Percentiles rank a stretch among this genome's conserved stretches.
Evolutionary conservation across 2,888 invertebrate species (phyloP).

Genomic region (Temnothorax ravouxi): DNA sequence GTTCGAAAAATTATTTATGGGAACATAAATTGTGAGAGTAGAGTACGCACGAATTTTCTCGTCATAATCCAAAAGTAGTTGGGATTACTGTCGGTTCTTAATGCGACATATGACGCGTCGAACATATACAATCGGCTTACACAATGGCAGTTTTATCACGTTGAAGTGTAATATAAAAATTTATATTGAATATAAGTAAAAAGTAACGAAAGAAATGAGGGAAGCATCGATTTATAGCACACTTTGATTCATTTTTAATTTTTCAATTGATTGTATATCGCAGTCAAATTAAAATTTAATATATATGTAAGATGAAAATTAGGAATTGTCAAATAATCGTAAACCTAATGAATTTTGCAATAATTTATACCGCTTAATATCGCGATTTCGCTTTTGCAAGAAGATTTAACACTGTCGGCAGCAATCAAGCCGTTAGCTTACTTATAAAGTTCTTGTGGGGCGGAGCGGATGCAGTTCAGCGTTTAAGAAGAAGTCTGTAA

Average conservation of each 20-base stretch:
- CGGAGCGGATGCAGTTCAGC: conserved; percentile 14
- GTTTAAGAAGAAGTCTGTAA: conserved; percentile 46
- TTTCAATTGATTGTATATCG: background rate
- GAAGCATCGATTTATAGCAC: background rate
- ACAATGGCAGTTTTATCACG: background rate
- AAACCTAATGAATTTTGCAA: background rate
- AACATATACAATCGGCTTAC: conserved; percentile 1
- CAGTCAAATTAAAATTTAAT: conserved; percentile 2
- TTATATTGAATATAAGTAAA: background rate
- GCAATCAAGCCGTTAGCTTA: conserved; percentile 47
- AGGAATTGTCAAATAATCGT: background rate
- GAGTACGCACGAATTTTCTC: background rate
- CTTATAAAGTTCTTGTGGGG: conserved; percentile 49
- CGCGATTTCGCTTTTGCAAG: conserved; percentile 4
- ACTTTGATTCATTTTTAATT: background rate
- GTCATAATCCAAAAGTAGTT: conserved; percentile 40
- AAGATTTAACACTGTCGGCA: conserved; percentile 42
- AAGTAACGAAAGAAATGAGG: background rate
- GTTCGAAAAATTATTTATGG: conserved; percentile 21
- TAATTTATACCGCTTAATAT: background rate
- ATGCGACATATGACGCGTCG: conserved; percentile 38
- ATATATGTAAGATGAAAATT: background rate
- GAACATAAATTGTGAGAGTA: conserved; percentile 4
- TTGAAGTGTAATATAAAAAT: conserved; percentile 17
- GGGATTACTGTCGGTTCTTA: conserved; percentile 27